Percentiles rank a stretch among this genome's conserved stretches.
Conservation (phyloP, 2,113 vertebrate species). For the Miniopterus natalensis region DNA sequence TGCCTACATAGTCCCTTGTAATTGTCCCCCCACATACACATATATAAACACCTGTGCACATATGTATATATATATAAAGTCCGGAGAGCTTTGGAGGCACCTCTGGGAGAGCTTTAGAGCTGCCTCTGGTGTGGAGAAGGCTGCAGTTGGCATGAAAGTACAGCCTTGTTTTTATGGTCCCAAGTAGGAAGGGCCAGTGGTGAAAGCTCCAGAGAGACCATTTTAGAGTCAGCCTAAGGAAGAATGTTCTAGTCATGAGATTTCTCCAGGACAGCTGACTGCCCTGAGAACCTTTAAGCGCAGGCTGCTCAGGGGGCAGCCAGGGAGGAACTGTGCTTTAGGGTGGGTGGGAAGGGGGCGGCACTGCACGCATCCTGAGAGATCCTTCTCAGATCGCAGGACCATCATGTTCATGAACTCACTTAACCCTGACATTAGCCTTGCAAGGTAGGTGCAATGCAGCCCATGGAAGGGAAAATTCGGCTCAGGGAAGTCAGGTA, state of each 20-base stretch:
- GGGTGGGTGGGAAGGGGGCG: rapidly evolving
- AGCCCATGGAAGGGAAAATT: background rate
- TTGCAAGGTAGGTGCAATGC: background rate
- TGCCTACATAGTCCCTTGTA: background rate
- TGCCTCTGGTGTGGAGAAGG: background rate
- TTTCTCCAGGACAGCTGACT: background rate
- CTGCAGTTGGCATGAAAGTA: background rate
- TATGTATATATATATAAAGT: background rate
- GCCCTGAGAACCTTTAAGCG: background rate
- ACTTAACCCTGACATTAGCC: background rate
- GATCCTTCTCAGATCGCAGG: background rate
- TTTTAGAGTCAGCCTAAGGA: background rate
- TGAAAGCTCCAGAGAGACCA: background rate
- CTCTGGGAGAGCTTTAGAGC: background rate
- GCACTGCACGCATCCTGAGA: background rate
- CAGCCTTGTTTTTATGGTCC: background rate
- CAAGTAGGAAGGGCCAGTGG: background rate
- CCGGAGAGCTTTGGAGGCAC: background rate
- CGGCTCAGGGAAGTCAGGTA: background rate
- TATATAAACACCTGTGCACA: rapidly evolving
- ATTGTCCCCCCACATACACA: background rate
- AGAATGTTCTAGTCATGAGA: background rate
- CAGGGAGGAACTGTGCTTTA: rapidly evolving
- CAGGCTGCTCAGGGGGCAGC: background rate
- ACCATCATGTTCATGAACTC: background rate